Conservation (phyloP, 53 echinoderm and acorn worm species). For the Paracentrotus lividus region DNA sequence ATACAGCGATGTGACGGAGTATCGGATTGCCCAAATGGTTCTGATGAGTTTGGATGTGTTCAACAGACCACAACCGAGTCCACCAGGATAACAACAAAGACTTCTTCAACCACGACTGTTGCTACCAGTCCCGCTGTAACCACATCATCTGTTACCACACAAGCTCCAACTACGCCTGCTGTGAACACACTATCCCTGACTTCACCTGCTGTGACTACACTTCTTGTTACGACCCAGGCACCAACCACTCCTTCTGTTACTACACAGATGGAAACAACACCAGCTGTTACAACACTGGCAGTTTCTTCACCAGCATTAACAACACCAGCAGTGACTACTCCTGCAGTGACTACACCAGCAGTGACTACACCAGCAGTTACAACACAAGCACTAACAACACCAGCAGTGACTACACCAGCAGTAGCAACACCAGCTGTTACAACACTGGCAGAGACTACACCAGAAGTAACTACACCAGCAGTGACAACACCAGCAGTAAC, state of each 20-base stretch:
- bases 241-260: conserved; percentile 49
- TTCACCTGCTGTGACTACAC: conserved; percentile 52
- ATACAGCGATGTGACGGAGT: conserved; percentile 80
- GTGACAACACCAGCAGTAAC: conserved; percentile 14
- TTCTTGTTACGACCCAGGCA: background rate
- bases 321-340: conserved; percentile 49
- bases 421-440: background rate
- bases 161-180: conserved; percentile 8
- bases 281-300: conserved; percentile 42
- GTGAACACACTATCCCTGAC: conserved; percentile 60
- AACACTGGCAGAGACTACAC: background rate
- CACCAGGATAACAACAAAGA: background rate
- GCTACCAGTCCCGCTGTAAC: conserved; percentile 61
- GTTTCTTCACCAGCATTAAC: conserved; percentile 36
- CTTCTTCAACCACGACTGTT: conserved; percentile 25
- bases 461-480: background rate
- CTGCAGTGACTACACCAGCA: background rate
- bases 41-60: conserved; percentile 86
- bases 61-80: conserved; percentile 67
- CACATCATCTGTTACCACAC: conserved; percentile 47
- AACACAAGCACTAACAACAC: conserved; percentile 28
- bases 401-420: background rate
- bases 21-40: conserved; percentile 74
- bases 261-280: conserved; percentile 52
- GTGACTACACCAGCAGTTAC: conserved; percentile 16